phyloP scores from a whole-genome alignment of 2,888 invertebrate genomes.

The Phortica magna region DNA sequence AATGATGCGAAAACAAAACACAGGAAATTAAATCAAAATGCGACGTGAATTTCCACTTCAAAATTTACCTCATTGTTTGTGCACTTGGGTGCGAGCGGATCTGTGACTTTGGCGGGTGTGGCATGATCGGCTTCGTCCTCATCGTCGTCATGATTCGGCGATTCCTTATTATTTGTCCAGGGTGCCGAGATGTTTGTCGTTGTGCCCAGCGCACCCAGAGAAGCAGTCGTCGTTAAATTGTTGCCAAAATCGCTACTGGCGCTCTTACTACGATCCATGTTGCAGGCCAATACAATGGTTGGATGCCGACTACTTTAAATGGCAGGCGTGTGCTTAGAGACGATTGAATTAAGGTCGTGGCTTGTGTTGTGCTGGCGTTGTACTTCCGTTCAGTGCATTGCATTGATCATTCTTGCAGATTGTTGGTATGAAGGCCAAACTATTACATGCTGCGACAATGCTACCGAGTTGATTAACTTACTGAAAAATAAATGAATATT shows the following conservation, averaged over 20 bases:
- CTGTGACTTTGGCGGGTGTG: conserved; percentile 75
- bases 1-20: neutral
- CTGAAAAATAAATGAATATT: conserved; percentile 32
- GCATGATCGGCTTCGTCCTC: conserved; percentile 73
- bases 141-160: conserved; percentile 68
- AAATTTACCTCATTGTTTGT: conserved; percentile 73
- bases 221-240: conserved; percentile 50
- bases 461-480: no score
- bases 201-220: conserved; percentile 37
- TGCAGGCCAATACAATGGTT: neutral
- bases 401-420: no score
- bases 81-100: conserved; percentile 75
- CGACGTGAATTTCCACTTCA: neutral
- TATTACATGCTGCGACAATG: no score
- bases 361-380: no score
- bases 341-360: no score
- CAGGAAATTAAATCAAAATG: conserved; percentile 17
- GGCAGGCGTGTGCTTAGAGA: conserved; percentile 43
- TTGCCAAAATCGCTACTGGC: conserved; percentile 68
- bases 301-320: conserved; percentile 10
- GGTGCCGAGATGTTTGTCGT: conserved; percentile 55
- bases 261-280: conserved; percentile 69
- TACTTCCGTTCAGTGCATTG: no score
- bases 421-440: no score
- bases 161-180: conserved; percentile 73